Evolutionary conservation across 2,888 invertebrate species (phyloP).

Genomic region (Chalcis sispes): DNA sequence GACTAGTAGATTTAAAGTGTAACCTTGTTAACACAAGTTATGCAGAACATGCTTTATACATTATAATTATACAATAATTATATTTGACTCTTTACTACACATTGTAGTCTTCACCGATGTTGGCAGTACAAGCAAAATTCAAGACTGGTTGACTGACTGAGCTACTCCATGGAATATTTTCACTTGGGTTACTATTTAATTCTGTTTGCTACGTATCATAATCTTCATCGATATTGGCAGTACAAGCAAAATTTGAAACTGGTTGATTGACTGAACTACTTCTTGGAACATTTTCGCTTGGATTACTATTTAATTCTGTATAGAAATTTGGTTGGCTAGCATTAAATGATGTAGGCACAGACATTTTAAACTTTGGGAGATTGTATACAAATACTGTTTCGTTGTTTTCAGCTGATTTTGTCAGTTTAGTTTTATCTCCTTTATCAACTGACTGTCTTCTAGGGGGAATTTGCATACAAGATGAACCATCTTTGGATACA

Average conservation of each 20-base stretch:
- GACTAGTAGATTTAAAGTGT: conserved; percentile 41
- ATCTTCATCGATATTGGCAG: conserved; percentile 73
- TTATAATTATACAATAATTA: conserved; percentile 40
- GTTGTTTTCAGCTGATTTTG: conserved; percentile 47
- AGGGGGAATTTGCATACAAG: conserved; percentile 40
- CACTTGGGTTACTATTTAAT: conserved; percentile 69
- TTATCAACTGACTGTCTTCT: conserved; percentile 51
- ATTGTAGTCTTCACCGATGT: conserved; percentile 74
- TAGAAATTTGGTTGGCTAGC: conserved; percentile 74
- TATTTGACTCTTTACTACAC: conserved; percentile 68
- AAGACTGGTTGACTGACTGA: conserved; percentile 64
- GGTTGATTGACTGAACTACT: conserved; percentile 64
- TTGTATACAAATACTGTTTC: conserved; percentile 54
- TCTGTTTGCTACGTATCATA: conserved; percentile 73
- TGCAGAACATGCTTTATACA: conserved; percentile 46
- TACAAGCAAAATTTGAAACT: conserved; percentile 69
- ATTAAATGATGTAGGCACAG: conserved; percentile 70
- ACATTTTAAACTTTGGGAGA: conserved; percentile 71
- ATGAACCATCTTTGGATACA: conserved; percentile 57
- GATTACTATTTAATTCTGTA: conserved; percentile 72
- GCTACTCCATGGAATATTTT: conserved; percentile 60
- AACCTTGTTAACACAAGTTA: conserved; percentile 41
- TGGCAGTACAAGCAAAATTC: conserved; percentile 70
- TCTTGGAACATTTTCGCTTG: conserved; percentile 63
- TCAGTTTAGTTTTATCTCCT: conserved; percentile 47